These are phyloP conservation scores for Sarotherodon lohbergeri DNA, from an alignment of 2,113 vertebrate species.

Conservation along the genomic window DNA sequence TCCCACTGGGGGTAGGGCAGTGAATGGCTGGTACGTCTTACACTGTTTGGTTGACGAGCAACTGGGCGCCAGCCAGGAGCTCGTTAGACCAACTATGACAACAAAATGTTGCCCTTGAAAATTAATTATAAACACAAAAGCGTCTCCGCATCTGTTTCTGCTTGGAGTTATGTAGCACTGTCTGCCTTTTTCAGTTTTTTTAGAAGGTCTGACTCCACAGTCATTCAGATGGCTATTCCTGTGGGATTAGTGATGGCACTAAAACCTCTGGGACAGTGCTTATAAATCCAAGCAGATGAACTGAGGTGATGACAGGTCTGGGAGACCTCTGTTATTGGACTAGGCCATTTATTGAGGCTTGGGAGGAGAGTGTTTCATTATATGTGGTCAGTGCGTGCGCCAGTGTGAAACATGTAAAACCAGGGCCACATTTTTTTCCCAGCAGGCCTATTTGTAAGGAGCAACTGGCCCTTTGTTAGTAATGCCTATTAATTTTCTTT, in stretches of 20 bases:
- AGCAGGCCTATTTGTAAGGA: neutral
- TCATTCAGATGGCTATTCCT: conserved; percentile 50
- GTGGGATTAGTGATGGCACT: conserved; percentile 67
- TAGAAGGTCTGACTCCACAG: conserved; percentile 33
- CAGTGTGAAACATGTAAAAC: conserved; percentile 38
- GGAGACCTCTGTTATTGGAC: conserved; percentile 58
- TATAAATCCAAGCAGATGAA: conserved; percentile 72
- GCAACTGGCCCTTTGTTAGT: conserved; percentile 24
- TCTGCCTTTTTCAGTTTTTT: conserved; percentile 34
- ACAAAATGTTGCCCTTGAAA: conserved; percentile 73
- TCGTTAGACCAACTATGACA: conserved; percentile 75
- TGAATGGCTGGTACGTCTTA: conserved; percentile 9
- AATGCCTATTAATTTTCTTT: conserved; percentile 40
- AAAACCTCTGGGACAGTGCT: conserved; percentile 54
- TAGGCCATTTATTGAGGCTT: conserved; percentile 60
- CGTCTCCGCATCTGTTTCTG: conserved; percentile 71
- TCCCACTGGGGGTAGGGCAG: neutral
- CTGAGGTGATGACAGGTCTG: conserved; percentile 64
- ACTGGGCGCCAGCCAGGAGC: conserved; percentile 63
- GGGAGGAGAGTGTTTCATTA: conserved; percentile 31
- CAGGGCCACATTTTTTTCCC: conserved; percentile 7
- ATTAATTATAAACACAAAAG: conserved; percentile 75
- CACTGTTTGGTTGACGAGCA: conserved; percentile 52
- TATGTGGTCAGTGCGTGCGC: conserved; percentile 13
- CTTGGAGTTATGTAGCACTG: conserved; percentile 55